Percentiles rank a stretch among this genome's conserved stretches.
Evolutionary conservation across 2,113 vertebrate genomes (phyloP).

Genomic region (Malurus alboscapulatus): DNA sequence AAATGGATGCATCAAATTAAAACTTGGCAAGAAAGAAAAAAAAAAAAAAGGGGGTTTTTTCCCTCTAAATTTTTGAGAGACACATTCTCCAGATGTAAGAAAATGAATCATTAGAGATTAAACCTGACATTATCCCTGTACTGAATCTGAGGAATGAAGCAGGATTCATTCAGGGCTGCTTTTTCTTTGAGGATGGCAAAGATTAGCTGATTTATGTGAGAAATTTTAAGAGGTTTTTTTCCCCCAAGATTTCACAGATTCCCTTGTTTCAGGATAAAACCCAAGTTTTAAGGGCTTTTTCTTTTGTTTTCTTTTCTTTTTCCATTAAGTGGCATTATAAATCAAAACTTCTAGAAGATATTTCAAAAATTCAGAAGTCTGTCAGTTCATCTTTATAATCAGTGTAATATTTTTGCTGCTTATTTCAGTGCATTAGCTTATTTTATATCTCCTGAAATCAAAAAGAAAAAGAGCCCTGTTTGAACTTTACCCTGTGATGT

Average conservation of each 20-base stretch:
- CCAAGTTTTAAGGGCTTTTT: not conserved
- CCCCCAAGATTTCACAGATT: not conserved
- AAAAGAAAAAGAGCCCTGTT: not conserved
- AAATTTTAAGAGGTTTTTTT: not conserved
- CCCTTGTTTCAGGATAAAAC: not conserved
- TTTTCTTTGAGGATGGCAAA: not conserved
- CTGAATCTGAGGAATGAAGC: not conserved
- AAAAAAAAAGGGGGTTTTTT: fast-evolving
- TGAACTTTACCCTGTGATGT: not conserved
- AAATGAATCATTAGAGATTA: constrained; percentile 18
- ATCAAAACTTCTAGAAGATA: not conserved
- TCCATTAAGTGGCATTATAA: not conserved
- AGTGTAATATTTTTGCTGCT: not conserved
- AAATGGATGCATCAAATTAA: constrained; percentile 25
- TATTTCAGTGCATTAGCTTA: not conserved
- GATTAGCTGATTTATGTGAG: not conserved
- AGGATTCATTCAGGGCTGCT: not conserved
- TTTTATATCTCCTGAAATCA: not conserved
- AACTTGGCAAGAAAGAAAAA: not conserved
- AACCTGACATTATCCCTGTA: not conserved
- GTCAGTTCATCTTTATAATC: not conserved
- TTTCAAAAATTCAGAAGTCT: not conserved
- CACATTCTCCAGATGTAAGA: constrained; percentile 15
- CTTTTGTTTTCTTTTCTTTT: not conserved
- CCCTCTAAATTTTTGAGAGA: constrained; percentile 1